Percentiles rank a stretch among this genome's conserved stretches.
Conservation (phyloP, 2,113 vertebrate species). For the Orcinus orca region DNA sequence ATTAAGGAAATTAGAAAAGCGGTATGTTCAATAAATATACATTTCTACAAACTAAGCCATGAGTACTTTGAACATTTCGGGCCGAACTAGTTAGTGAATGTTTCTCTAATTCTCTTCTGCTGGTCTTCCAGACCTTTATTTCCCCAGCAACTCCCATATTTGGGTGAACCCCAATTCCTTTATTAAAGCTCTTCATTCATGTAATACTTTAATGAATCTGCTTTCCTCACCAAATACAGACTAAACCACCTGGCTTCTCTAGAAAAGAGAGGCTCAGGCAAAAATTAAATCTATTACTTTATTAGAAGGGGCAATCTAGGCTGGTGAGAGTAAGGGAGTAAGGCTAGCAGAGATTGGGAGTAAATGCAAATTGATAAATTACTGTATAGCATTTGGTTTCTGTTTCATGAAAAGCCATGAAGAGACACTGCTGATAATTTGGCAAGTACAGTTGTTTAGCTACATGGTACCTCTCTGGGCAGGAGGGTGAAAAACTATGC, state of each 20-base stretch:
- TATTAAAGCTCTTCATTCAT: not conserved
- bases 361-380: not conserved
- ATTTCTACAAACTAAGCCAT: not conserved
- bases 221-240: slow-evolving; percentile 20
- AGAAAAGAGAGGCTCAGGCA: not conserved
- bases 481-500: not conserved
- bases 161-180: not conserved
- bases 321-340: not conserved
- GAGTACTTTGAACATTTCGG: not conserved
- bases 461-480: not conserved
- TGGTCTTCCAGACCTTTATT: not conserved
- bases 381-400: not conserved
- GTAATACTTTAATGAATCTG: not conserved
- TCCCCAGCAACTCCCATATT: not conserved
- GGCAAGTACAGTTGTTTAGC: not conserved
- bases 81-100: not conserved
- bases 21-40: not conserved
- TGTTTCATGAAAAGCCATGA: not conserved
- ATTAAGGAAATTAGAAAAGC: not conserved
- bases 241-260: not conserved
- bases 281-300: slow-evolving; percentile 11
- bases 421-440: not conserved
- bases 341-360: not conserved
- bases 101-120: not conserved
- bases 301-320: not conserved